Evolutionary conservation across 2,888 invertebrate genomes (phyloP).

Genomic region (Aphodius sticticus): DNA sequence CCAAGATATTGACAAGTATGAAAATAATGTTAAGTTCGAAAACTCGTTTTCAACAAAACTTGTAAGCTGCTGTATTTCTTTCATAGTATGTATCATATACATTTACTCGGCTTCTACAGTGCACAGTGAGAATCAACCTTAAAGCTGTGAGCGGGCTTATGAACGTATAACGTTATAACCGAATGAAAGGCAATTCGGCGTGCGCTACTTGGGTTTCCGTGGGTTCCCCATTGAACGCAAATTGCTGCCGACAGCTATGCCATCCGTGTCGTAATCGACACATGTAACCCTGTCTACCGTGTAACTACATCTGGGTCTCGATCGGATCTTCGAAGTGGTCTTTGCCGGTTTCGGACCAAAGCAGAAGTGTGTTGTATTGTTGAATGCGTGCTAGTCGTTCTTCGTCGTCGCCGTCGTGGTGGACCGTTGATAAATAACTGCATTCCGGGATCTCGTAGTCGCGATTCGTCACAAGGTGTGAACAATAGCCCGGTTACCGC

Average conservation of each 20-base stretch:
- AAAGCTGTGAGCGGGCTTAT: too few species aligned
- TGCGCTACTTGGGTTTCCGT: not conserved
- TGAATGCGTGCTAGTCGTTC: not conserved
- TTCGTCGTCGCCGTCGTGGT: not conserved
- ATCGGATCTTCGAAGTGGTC: not conserved
- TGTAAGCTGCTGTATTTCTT: too few species aligned
- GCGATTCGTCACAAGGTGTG: not conserved
- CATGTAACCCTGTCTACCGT: slow-evolving; percentile 21
- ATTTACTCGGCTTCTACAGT: too few species aligned
- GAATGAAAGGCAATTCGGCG: not conserved
- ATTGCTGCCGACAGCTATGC: slow-evolving; percentile 12
- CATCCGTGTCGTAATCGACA: slow-evolving; percentile 23
- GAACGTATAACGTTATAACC: not conserved
- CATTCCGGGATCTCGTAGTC: not conserved
- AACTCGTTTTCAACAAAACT: too few species aligned
- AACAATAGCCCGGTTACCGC: slow-evolving; percentile 4
- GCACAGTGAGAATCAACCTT: too few species aligned
- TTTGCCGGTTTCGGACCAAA: not conserved
- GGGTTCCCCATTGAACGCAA: slow-evolving; percentile 8
- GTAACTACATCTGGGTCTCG: slow-evolving; percentile 15
- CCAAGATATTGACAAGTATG: too few species aligned
- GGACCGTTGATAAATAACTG: not conserved
- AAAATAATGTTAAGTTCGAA: too few species aligned
- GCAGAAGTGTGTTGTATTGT: not conserved
- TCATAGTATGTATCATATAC: too few species aligned